Percentiles rank a stretch among this genome's conserved stretches.
Conservation (phyloP, 2,113 vertebrate species). For the Ctenomys sociabilis region DNA sequence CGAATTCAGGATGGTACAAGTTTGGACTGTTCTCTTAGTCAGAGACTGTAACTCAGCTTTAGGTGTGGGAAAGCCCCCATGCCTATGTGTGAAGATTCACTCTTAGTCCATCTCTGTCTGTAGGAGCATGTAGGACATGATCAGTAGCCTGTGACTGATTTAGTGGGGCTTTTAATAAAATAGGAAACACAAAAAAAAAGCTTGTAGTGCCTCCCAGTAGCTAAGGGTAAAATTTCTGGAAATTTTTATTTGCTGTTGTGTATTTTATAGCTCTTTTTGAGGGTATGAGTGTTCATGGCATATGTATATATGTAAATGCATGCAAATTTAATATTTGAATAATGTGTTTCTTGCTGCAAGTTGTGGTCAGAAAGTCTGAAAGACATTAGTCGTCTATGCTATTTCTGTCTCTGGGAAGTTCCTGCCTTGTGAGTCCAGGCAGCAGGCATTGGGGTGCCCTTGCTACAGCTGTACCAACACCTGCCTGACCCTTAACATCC, state of each 20-base stretch:
- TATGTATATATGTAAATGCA: background rate
- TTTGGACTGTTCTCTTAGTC: background rate
- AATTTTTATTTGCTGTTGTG: background rate
- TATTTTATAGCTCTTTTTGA: background rate
- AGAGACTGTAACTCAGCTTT: background rate
- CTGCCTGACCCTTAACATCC: background rate
- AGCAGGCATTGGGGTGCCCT: background rate
- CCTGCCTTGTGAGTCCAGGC: background rate
- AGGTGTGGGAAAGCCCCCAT: background rate
- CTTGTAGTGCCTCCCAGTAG: background rate
- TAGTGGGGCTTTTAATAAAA: background rate
- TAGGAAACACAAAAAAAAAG: background rate
- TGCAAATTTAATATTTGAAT: background rate
- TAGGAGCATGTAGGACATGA: background rate
- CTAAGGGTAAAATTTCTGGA: conserved; percentile 13
- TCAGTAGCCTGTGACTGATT: background rate
- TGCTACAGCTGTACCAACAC: background rate
- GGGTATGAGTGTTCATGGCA: background rate
- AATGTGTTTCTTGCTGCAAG: background rate
- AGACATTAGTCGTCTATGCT: background rate
- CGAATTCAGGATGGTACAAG: background rate
- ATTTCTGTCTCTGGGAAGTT: conserved; percentile 26
- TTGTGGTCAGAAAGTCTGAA: background rate
- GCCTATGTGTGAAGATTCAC: background rate
- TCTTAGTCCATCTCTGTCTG: background rate